Conservation (phyloP, 2,888 invertebrate species). For the Hylaea fasciaria region DNA sequence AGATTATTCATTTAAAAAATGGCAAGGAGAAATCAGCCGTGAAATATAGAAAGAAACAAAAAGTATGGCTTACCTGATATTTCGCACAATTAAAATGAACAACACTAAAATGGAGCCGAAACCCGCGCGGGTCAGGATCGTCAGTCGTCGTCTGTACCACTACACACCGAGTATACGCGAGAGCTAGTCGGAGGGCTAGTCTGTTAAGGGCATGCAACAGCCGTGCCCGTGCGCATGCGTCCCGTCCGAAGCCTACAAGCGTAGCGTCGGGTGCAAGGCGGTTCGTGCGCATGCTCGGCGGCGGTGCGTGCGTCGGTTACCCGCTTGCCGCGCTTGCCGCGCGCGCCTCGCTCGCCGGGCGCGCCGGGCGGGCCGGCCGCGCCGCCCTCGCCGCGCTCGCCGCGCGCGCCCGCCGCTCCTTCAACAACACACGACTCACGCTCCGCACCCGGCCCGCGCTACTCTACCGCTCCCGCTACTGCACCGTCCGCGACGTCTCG, state of each 20-base stretch:
- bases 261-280: not conserved
- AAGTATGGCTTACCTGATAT: constrained; percentile 4
- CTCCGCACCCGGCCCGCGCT: not conserved
- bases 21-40: not conserved
- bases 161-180: constrained; percentile 40
- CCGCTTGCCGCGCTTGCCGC: constrained; percentile 97
- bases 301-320: constrained; percentile 81
- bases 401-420: constrained; percentile 87
- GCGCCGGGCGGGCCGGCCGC: constrained; percentile 90
- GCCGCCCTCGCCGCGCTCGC: constrained; percentile 92
- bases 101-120: not conserved
- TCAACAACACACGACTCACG: constrained; percentile 59
- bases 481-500: not conserved
- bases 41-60: not conserved
- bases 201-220: constrained; percentile 8
- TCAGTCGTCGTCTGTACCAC: constrained; percentile 68
- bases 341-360: constrained; percentile 91
- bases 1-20: not conserved
- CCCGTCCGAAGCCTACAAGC: not conserved
- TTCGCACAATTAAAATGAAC: not conserved
- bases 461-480: not conserved
- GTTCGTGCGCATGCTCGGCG: constrained; percentile 1
- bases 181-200: constrained; percentile 23
- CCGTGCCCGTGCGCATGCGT: constrained; percentile 25
- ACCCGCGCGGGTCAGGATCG: not conserved